Conservation (phyloP, 2,888 invertebrate genomes). For the Dorcus hopei region DNA sequence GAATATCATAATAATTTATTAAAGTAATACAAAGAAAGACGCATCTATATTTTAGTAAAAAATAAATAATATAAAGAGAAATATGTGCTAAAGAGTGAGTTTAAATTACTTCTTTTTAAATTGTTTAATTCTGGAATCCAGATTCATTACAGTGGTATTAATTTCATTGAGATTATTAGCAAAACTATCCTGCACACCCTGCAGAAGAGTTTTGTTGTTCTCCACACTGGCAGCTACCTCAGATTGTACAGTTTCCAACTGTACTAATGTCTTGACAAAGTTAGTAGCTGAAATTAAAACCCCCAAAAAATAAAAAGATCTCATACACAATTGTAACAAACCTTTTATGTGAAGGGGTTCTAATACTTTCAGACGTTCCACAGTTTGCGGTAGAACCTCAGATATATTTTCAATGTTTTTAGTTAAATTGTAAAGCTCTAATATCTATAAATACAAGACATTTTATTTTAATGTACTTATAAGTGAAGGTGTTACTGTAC, state of each 20-base stretch:
- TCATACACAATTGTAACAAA: conserved; percentile 36
- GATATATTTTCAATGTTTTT: conserved; percentile 82
- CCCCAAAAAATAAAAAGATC: neutral
- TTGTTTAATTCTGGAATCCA: conserved; percentile 70
- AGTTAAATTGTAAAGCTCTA: conserved; percentile 81
- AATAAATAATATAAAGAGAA: conserved; percentile 1
- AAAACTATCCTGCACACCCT: conserved; percentile 79
- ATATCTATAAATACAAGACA: conserved; percentile 55
- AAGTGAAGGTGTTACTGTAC: conserved; percentile 32
- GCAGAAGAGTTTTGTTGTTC: conserved; percentile 74
- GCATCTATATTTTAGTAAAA: neutral
- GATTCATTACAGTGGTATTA: conserved; percentile 68
- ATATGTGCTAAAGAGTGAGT: neutral
- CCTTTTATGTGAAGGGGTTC: conserved; percentile 89
- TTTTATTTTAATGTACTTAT: neutral
- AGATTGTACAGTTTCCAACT: conserved; percentile 73
- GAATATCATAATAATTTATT: neutral
- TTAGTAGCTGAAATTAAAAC: conserved; percentile 70
- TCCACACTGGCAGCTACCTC: conserved; percentile 68
- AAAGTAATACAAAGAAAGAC: neutral
- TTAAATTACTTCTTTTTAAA: conserved; percentile 52
- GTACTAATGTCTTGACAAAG: conserved; percentile 79
- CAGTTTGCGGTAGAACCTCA: conserved; percentile 72
- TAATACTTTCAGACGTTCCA: conserved; percentile 82
- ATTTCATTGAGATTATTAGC: conserved; percentile 75